Evolutionary conservation across 2,888 invertebrate genomes (phyloP), one percentile per base, ranked within the genome.

Genomic region (Acleris emargana): DNA sequence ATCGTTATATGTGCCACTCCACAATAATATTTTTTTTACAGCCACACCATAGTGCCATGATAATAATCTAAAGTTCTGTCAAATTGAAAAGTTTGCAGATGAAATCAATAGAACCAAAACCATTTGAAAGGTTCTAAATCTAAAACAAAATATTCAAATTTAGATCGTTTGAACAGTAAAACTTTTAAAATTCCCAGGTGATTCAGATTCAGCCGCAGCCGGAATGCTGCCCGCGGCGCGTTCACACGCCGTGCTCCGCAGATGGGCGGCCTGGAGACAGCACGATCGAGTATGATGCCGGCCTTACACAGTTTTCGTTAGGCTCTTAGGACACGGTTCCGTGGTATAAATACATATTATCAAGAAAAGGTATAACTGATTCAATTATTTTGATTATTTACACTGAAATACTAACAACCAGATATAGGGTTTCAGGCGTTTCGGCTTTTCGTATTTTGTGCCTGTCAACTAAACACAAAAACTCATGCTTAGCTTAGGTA

Each of bases 141-240:
- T 45, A 45, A 17, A 45, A 45, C 17, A 17, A 6, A 45, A 7
- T n/a, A 28, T 22, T 54, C 38, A 32, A 61, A 54, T 45, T 45
- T 17, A 45, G 45, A n/a, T 16, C 16, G 32, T 32, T 61, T 22
- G 47, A 54, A 47, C 47, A 32, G 32, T 49, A 54, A 45, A 45
- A 47, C 47, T 62, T 62, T 54, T 54, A 54, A 62, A 62, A 62
- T 62, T 54, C 50, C 69, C 66, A 69, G 58, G 68, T 67, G 68
- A 69, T 68, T 64, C 38, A 13, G 64, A 69, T 70, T 68, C 64
- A 63, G 62, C 25, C 43, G 42, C 47, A 61, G 49, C 58, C 45
- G 69, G 71, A 69, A 73, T 69, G 67, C 58, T 68, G 68, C 73
- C 69, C 18, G 53, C 25, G 72, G 75, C 70, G 42, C 62, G 69